Evolutionary conservation across 2,888 invertebrate species (phyloP).

Genomic region (Scotopteryx bipunctaria): DNA sequence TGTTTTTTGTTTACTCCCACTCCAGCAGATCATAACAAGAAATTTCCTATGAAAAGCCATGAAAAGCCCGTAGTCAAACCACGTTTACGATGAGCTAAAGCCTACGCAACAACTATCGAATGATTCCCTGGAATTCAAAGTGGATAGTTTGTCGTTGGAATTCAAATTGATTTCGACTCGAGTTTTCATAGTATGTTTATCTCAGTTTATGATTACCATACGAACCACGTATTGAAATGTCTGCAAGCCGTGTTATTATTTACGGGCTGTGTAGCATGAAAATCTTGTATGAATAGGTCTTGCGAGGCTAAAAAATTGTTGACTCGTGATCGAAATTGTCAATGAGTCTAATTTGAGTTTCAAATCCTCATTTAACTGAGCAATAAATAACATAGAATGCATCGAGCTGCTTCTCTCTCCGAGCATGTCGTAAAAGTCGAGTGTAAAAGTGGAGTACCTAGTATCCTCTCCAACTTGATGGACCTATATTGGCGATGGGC

Average conservation of each 20-base stretch:
- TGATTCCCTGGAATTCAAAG: slow-evolving; percentile 51
- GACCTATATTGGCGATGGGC: too few species aligned
- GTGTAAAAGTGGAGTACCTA: too few species aligned
- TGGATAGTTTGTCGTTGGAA: slow-evolving; percentile 45
- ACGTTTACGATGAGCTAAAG: slow-evolving; percentile 48
- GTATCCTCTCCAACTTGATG: too few species aligned
- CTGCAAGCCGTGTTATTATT: slow-evolving; percentile 31
- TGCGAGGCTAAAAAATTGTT: slow-evolving; percentile 2
- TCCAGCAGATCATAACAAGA: too few species aligned
- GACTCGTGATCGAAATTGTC: slow-evolving; percentile 4
- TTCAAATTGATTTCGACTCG: slow-evolving; percentile 54
- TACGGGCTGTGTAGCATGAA: slow-evolving; percentile 46
- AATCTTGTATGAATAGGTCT: slow-evolving; percentile 18
- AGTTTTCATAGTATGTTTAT: slow-evolving; percentile 54
- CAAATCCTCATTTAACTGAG: too few species aligned
- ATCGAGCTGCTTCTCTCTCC: too few species aligned
- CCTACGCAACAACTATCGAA: slow-evolving; percentile 46
- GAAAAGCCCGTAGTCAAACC: slow-evolving; percentile 32
- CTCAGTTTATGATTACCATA: slow-evolving; percentile 53
- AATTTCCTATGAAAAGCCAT: too few species aligned
- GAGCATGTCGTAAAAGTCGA: too few species aligned
- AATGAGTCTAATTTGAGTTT: background rate
- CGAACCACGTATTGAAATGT: slow-evolving; percentile 41
- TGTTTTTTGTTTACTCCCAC: too few species aligned
- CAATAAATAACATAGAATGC: too few species aligned